Conservation (phyloP, 2,113 vertebrate genomes). For the Leptobrachium ailaonicum region DNA sequence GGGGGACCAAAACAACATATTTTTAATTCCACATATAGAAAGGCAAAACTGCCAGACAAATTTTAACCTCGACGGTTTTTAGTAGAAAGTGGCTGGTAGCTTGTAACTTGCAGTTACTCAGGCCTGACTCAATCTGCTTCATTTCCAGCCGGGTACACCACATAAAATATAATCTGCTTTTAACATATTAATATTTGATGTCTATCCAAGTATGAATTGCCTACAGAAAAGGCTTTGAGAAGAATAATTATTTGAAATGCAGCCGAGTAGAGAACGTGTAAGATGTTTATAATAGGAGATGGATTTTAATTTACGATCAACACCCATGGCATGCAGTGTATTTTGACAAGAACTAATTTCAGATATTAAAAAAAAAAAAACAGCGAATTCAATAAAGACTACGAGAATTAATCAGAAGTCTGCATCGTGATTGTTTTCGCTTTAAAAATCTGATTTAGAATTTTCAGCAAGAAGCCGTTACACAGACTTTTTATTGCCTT, state of each 20-base stretch:
- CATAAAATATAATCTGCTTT: slow-evolving; percentile 40
- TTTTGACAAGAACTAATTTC: not conserved
- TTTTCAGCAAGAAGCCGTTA: too few species aligned
- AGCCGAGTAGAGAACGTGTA: not conserved
- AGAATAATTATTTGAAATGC: slow-evolving; percentile 3
- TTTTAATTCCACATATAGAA: too few species aligned
- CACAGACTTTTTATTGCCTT: too few species aligned
- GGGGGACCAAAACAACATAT: too few species aligned
- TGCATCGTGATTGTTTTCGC: too few species aligned
- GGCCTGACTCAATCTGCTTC: slow-evolving; percentile 12
- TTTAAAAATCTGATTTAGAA: too few species aligned
- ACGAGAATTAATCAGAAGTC: too few species aligned
- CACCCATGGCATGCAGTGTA: not conserved
- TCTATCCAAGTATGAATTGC: slow-evolving; percentile 12
- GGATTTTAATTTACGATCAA: slow-evolving; percentile 14
- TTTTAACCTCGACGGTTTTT: too few species aligned
- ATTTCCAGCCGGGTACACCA: slow-evolving; percentile 37
- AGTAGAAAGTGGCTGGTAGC: too few species aligned
- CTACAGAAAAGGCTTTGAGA: not conserved
- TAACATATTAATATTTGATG: slow-evolving; percentile 42
- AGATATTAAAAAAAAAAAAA: not conserved
- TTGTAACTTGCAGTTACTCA: not conserved
- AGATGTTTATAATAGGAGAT: not conserved
- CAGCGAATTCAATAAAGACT: not conserved
- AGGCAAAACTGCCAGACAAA: too few species aligned